Base-by-base conservation (phyloP, 2,113 vertebrate genomes). In the Pomatorhinus ruficollis region DNA sequence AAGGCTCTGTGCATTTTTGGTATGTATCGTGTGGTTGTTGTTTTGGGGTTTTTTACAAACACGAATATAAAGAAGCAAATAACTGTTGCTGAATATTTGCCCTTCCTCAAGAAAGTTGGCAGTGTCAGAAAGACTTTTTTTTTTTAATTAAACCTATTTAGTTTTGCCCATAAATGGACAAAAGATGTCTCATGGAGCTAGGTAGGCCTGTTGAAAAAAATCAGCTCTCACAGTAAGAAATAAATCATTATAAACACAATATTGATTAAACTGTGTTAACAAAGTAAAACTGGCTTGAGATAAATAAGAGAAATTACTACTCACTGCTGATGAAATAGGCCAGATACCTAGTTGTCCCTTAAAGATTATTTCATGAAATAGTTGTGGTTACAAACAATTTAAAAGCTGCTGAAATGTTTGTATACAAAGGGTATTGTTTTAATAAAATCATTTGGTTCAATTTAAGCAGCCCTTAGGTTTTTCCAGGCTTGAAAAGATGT, bases 341-440 rank as follows among this genome's bases (percentile, higher is more conserved):
- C 37, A 37, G 10, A 33, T 12, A 53, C 18, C 64, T 49, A 65
- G 9, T 14, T 44, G 56, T 28, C 30, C 49, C 27, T 76, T 47
- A 76, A 74, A 91, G 56, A 33, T 91, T 84, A 63, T 76, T 95
- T 94, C 80, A 72, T 75, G 6, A 80, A 86, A 28, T 66, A 23
- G 23, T 61, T 96, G 82, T 79, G 21, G 37, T 93, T 93, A 72
- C 83, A 96, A 90, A 49, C 33, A 79, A 70, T 44, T 15, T 86
- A 50, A 94, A 97, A 91, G 82, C 35, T 83, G 64, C 42, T 90
- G 64, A 70, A 53, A 68, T 60, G 15, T 84, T 94, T 94, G 19
- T 70, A 45, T 64, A 49, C 14, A 75, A 33, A 85, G 35, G 37
- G 37, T 72, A 88, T 81, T 63, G 23, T 89, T 91, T 90, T 91